Base-by-base conservation (phyloP, 2,797 vertebrate species). In the Scomberomorus guttatus region DNA sequence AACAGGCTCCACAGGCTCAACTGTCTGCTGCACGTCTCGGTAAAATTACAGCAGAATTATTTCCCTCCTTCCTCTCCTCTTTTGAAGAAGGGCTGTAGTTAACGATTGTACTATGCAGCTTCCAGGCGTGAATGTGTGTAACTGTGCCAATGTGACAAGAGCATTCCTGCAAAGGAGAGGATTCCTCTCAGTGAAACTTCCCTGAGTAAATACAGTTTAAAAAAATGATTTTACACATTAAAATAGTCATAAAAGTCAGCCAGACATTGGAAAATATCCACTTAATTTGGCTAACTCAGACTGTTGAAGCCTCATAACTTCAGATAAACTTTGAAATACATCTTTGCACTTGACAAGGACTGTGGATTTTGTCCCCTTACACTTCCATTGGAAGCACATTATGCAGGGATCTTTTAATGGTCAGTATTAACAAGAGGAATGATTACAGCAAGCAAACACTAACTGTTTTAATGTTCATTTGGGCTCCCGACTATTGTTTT, bases 1-100 rank as follows among this genome's bases (percentile, higher is more conserved):
- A 64, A 52, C 5, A 0, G 17, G 17, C 72, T 70, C 9, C 12
- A 67, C 65, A 18, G 44, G 62, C 75, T 73, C 24, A 2, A 9
- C 29, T 32, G 22, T 70, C 73, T 18, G 44, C 12, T 48, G 57
- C 24, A 51, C 20, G 22, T 48, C 68, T 42, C 44, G 24, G 24
- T 46, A 27, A 50, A 68, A 52, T 27, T 51, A 61, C 66, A 51
- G 60, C 50, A 22, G 29, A 59, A 32, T 67, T 39, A 14, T 62
- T 67, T 65, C 25, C 58, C 46, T 20, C 32, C 4, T 42, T 48
- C 56, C 51, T 51, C 34, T 9, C 50, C 46, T 37, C 11, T 1
- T 15, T 32, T 2, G 14, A 42, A 56, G 32, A 0, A 24, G 37
- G 8, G 2, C 46, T 20, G 17, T 24, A 56, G 37, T 24, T 69